Evolutionary conservation across 1,140 invertebrate genomes (phyloP), one percentile per base, ranked within the genome.

Genomic region (Drosophila rhopaloa): DNA sequence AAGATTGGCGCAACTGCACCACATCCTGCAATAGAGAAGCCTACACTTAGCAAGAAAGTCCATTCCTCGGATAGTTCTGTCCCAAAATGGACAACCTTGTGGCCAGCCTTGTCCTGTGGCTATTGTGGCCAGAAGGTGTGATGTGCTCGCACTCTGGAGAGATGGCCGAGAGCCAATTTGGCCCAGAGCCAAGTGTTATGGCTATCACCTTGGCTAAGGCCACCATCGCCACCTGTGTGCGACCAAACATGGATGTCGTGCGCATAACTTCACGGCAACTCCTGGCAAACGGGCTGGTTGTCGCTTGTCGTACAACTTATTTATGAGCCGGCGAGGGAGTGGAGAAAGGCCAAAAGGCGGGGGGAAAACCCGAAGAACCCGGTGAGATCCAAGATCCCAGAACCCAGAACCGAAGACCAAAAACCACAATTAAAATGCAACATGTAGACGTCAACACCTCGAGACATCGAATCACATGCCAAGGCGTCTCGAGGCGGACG

Each of bases 401-500:
- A 50, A 41, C 4, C 38, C 16, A 47, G 35, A 27, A 16, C n/a
- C 13, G 19, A 71, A 50, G 47, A 62, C 71, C 72, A 62, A 83
- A 86, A 88, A 81, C 58, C 59, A 76, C 57, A 88, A 84, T 88
- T 88, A 89, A 88, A 88, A 88, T 88, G 84, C 84, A 88, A 84
- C 84, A 89, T 89, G 84, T 88, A 77, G 72, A 88, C 76, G 73
- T 84, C 84, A 88, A 88, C 84, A 88, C 84, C 83, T 88, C 54
- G 50, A 82, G 44, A 61, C 59, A 57, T 61, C 75, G 54, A 68
- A 53, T 77, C 82, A 74, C 82, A 91, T 91, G 81, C 88, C 88
- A 81, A 91, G 77, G 83, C 68, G 88, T 91, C 73, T 81, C 75
- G 50, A 83, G 80, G 83, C 88, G 88, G 88, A 91, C 88, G 88